Percentiles rank a stretch among this genome's conserved stretches.
phyloP scores from a whole-genome alignment of 92 coral and sea anemone genomes.

The Palythoa grandis region DNA sequence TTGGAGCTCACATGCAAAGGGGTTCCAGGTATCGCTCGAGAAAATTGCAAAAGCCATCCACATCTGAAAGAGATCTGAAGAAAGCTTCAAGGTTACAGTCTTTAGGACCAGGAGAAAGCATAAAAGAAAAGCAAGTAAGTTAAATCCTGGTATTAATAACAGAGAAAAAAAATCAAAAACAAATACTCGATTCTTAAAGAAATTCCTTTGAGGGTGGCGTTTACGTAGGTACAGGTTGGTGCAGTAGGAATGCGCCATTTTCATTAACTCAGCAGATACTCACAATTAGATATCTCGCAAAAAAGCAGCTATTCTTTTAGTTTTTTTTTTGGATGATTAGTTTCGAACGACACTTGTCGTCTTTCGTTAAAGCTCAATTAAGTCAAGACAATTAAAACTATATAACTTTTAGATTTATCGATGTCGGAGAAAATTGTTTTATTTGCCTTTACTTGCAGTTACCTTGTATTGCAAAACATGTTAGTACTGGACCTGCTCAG shows the following conservation, averaged over 20 bases:
- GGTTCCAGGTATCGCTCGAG: constrained; percentile 82
- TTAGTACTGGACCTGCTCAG: background rate
- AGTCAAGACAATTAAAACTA: background rate
- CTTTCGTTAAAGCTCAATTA: background rate
- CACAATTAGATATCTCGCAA: background rate
- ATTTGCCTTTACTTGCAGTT: background rate
- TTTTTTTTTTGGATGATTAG: background rate
- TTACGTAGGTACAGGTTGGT: background rate
- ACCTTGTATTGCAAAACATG: background rate
- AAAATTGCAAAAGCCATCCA: constrained; percentile 90
- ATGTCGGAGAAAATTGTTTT: background rate
- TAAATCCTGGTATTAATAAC: background rate
- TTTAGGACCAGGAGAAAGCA: constrained; percentile 94
- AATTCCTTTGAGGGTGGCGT: background rate
- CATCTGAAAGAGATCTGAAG: constrained; percentile 95
- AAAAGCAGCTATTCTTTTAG: background rate
- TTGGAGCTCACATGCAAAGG: constrained; percentile 31
- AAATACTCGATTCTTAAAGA: background rate
- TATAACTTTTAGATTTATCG: background rate
- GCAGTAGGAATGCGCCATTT: constrained; percentile 26
- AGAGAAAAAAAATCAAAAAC: background rate
- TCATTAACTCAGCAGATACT: background rate
- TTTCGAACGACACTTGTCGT: background rate
- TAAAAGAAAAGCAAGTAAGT: constrained; percentile 95
- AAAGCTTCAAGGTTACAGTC: constrained; percentile 95